Conservation (phyloP, 2,888 invertebrate species). For the Hyposoter didymator region DNA sequence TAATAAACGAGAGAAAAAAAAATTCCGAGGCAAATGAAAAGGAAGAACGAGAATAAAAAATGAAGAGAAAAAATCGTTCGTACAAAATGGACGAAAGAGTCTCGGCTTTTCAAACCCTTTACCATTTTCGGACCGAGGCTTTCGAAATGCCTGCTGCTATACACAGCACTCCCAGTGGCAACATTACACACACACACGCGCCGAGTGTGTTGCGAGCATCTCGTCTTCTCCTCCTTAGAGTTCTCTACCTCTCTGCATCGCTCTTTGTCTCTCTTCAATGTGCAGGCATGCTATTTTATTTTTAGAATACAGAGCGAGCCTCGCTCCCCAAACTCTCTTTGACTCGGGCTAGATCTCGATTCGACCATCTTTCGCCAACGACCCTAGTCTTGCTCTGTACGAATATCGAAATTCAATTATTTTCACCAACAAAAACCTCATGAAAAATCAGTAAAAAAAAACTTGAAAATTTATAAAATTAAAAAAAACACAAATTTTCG, state of each 20-base stretch:
- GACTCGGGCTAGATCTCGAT: conserved; percentile 53
- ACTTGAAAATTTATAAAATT: neutral
- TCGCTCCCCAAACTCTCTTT: conserved; percentile 43
- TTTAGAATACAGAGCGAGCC: conserved; percentile 61
- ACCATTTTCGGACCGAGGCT: conserved; percentile 59
- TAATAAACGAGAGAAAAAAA: neutral
- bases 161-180: neutral
- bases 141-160: conserved; percentile 54
- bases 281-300: conserved; percentile 55
- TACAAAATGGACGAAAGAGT: conserved; percentile 15
- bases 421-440: neutral
- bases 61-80: neutral
- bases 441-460: neutral
- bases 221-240: conserved; percentile 31
- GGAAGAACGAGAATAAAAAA: neutral
- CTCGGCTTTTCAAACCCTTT: conserved; percentile 43
- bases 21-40: too few species aligned
- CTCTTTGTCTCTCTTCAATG: conserved; percentile 16
- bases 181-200: neutral
- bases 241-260: neutral
- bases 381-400: conserved; percentile 2
- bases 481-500: neutral
- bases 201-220: neutral
- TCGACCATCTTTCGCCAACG: conserved; percentile 25
- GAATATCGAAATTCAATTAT: neutral